Evolutionary conservation across 2,113 vertebrate genomes (phyloP).

Genomic region (Catharus minimus): DNA sequence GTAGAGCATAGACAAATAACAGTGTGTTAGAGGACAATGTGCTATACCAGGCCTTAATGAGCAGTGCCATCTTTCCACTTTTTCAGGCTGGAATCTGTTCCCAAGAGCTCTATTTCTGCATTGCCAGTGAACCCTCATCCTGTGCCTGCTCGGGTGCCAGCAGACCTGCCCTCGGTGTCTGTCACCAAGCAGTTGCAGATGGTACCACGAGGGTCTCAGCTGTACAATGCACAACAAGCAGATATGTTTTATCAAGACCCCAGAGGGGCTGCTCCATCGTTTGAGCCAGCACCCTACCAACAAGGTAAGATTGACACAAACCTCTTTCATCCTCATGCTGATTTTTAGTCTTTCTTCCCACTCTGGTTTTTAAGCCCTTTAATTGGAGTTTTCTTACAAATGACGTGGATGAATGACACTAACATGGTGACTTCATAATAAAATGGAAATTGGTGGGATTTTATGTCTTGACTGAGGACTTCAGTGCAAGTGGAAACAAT

Average conservation of each 20-base stretch:
- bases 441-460: not conserved
- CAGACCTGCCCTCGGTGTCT: slow-evolving; percentile 83
- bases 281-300: slow-evolving; percentile 87
- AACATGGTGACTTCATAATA: not conserved
- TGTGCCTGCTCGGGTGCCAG: slow-evolving; percentile 77
- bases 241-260: slow-evolving; percentile 90
- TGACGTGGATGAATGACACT: fast-evolving
- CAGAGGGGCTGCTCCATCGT: slow-evolving; percentile 84
- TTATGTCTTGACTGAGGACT: not conserved
- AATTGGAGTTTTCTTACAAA: not conserved
- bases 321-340: not conserved
- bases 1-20: not conserved
- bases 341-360: not conserved
- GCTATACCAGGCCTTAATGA: not conserved
- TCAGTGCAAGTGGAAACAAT: not conserved
- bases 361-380: not conserved
- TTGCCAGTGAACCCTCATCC: slow-evolving; percentile 85
- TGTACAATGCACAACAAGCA: slow-evolving; percentile 84
- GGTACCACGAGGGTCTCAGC: slow-evolving; percentile 84
- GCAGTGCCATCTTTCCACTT: not conserved
- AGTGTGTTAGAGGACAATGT: not conserved
- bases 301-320: slow-evolving; percentile 73
- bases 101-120: slow-evolving; percentile 81
- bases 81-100: slow-evolving; percentile 83
- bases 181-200: slow-evolving; percentile 87